Evolutionary conservation across 1,140 invertebrate species (phyloP), one percentile per base, ranked within the genome.

Genomic region (Drosophila chauvacae): DNA sequence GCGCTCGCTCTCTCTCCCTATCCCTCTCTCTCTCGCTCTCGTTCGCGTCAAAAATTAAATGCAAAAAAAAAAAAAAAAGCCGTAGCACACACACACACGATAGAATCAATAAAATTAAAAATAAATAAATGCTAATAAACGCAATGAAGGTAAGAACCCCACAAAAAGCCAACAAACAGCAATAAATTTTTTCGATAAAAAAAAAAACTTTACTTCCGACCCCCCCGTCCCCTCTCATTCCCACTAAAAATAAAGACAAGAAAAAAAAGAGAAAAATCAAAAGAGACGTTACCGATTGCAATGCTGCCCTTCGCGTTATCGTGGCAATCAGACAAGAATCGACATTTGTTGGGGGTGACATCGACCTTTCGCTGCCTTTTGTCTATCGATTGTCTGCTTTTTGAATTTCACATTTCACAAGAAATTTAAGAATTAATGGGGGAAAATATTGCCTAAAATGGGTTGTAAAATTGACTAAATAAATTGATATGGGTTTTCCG

Each of bases 141-240:
- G 72, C 56, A 45, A 84, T 88, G 85, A 88, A 88, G 84, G 84
- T 88, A 88, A 88, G 84, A 88, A 88, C 73, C 80, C 42, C 73
- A 81, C 62, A 84, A 83, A 80, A 73, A 73, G 68, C 57, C 45
- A 73, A 73, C 9, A 59, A 35, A 64, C 71, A 82, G 75, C 78
- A 70, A 80, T 50, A 61, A 88, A 79, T 77, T 41, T 58, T 80
- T 73, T 77, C 64, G 62, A 80, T 73, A 51, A 87, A 23, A 23
- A 23, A 18, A 77, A 73, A 45, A 66, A 77, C 69, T 56, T 63
- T 74, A 77, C 53, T 51, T 35, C 42, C 73, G 28, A 55, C 30
- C 45, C 56, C 56, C 20, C 20, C 20, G 26, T 55, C 37, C 45
- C 45, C 47, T 20, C 11, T 42, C 47, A 75, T 74, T 57, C 35